Evolutionary conservation across 2,888 invertebrate species (phyloP).

Genomic region (Gymnoscelis rufifasciata): DNA sequence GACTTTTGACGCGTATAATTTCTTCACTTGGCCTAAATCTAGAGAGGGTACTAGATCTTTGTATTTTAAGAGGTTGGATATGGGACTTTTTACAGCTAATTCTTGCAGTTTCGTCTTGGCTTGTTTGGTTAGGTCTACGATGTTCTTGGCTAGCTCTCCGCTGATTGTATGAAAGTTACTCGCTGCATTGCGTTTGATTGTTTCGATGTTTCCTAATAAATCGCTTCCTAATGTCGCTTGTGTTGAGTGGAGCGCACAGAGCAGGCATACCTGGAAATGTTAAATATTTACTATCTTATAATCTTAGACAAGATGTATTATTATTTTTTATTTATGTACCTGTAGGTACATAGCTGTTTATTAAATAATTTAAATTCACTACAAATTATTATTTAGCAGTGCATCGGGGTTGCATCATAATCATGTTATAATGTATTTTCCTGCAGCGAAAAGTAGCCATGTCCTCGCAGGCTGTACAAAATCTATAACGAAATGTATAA

Average conservation of each 20-base stretch:
- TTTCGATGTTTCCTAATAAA: slow-evolving; percentile 31
- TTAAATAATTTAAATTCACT: too few relatives aligned
- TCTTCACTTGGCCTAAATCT: not conserved
- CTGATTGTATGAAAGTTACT: slow-evolving; percentile 36
- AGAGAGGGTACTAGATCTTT: not conserved
- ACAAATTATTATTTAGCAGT: too few relatives aligned
- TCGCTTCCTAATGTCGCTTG: slow-evolving; percentile 53
- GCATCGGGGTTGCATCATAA: too few relatives aligned
- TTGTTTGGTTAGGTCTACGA: slow-evolving; percentile 34
- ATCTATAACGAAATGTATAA: too few relatives aligned
- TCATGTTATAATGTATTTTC: too few relatives aligned
- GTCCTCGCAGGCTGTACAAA: too few relatives aligned
- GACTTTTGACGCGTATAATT: not conserved
- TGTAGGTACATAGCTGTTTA: too few relatives aligned
- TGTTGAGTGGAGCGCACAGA: slow-evolving; percentile 40
- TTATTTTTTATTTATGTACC: too few relatives aligned
- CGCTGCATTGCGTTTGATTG: slow-evolving; percentile 48
- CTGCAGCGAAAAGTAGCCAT: too few relatives aligned
- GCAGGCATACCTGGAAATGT: slow-evolving; percentile 45
- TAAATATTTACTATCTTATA: too few relatives aligned
- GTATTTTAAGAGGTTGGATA: not conserved
- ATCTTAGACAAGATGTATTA: too few relatives aligned
- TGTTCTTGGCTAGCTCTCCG: slow-evolving; percentile 38
- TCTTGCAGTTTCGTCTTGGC: slow-evolving; percentile 33
- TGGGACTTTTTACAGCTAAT: slow-evolving; percentile 28